Evolutionary conservation across 1,140 invertebrate species (phyloP), one percentile per base, ranked within the genome.

Genomic region (Drosophila watanabei): DNA sequence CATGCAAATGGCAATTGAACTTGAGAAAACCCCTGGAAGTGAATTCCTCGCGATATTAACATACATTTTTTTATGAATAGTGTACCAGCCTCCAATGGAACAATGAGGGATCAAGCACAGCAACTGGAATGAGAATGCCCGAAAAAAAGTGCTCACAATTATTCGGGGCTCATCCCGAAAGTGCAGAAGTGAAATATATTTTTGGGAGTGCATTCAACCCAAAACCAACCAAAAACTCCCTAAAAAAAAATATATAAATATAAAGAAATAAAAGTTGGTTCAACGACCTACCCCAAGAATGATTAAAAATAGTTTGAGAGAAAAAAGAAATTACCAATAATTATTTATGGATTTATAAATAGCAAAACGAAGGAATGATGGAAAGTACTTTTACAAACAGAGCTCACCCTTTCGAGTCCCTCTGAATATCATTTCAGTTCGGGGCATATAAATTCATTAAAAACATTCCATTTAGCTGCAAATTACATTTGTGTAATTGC

Each of bases 401-500:
- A 30, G 33, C 13, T 33, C 33, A 69, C 45, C 65, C 68, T 18
- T 18, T 1, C 4, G 11, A 4, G 3, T 18, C 37, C 1, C 32
- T 66, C 18, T 11, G 20, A 52, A 52, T 54, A 51, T 54, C 7
- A 49, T 56, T 56, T 56, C 33, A 54, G 16, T 5, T n/a, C 66
- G 11, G 46, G 33, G 43, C 63, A 78, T 54, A 79, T 90, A 88
- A 88, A 88, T 89, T 89, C 82, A 89, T 89, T 89, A 89, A 77
- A 79, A 82, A 86, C 82, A 89, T 90, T 89, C 79, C 86, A 89
- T 89, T 90, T 82, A 65, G 62, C 82, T 62, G 60, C 68, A 85
- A 85, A 85, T 81, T 85, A 80, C 78, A 85, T 85, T 85, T 85
- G 68, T 80, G 66, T 89, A 88, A 88, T 88, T 88, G 75, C 73